A percentile compares a stretch with the other conserved stretches of the same genome.
phyloP scores from a whole-genome alignment of 1,140 invertebrate species.

The Proctacanthus coquilletti region DNA sequence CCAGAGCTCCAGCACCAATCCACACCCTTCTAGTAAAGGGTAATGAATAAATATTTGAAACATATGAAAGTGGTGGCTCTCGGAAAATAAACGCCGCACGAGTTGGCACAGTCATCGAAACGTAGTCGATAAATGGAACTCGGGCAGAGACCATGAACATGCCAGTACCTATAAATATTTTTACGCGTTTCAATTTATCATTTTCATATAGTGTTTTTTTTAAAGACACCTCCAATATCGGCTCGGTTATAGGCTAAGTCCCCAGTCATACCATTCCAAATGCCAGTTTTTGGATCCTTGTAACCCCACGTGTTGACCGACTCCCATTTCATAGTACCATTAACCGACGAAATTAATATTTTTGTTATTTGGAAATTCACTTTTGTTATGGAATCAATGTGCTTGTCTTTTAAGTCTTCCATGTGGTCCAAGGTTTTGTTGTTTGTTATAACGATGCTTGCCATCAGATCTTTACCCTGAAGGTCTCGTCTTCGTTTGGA shows the following conservation, averaged over 20 bases:
- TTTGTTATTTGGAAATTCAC: conserved; percentile 5
- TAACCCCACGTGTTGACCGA: conserved; percentile 11
- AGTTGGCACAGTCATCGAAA: conserved; percentile 4
- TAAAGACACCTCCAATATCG: conserved; percentile 13
- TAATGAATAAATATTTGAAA: conserved; percentile 8
- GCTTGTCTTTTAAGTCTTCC: conserved; percentile 5
- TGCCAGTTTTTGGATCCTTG: conserved; percentile 15
- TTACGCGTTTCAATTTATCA: too few relatives aligned
- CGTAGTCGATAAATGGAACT: conserved; percentile 3
- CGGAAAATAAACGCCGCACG: conserved; percentile 6
- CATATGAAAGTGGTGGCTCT: conserved; percentile 5
- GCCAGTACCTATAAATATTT: conserved; percentile 7
- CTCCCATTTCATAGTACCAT: background rate
- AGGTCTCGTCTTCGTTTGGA: conserved; percentile 6
- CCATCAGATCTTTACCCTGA: background rate
- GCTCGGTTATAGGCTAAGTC: conserved; percentile 9
- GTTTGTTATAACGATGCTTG: background rate
- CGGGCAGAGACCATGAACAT: conserved; percentile 3
- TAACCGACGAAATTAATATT: conserved; percentile 2
- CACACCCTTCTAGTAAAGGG: conserved; percentile 7
- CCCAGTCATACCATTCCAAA: conserved; percentile 31
- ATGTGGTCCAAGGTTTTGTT: conserved; percentile 5
- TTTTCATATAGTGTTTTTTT: too few relatives aligned
- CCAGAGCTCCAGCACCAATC: background rate
- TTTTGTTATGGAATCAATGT: conserved; percentile 8